Evolutionary conservation across 2,113 vertebrate genomes (phyloP).

Genomic region (Halcyon malimbica): DNA sequence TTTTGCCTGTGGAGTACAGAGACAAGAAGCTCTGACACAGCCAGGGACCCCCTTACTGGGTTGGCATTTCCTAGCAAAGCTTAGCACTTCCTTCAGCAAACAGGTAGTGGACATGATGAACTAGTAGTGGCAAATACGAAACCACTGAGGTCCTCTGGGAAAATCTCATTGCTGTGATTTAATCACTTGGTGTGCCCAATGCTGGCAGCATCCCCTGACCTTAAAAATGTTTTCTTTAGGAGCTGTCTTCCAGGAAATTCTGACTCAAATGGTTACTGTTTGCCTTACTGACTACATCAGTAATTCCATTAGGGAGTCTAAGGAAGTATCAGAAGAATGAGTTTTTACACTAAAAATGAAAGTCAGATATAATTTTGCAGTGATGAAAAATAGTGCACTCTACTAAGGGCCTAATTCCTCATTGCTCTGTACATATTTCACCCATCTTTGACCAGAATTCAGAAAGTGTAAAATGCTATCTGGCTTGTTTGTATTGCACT

Average conservation of each 20-base stretch:
- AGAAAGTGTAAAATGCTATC: background rate
- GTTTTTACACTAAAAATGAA: background rate
- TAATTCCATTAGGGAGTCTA: background rate
- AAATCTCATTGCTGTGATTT: background rate
- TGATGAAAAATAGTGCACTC: background rate
- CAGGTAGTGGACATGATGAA: background rate
- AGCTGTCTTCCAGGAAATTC: background rate
- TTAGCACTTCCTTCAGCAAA: background rate
- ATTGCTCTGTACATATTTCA: background rate
- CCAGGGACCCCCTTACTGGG: fast-evolving
- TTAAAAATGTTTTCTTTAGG: background rate
- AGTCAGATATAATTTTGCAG: background rate
- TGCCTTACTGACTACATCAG: background rate
- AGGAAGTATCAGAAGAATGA: background rate
- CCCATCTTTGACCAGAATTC: background rate
- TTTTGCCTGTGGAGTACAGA: background rate
- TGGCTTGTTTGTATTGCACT: background rate
- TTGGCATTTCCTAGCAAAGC: background rate
- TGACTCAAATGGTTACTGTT: background rate
- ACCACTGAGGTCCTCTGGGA: background rate
- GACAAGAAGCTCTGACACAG: background rate
- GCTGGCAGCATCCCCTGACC: background rate
- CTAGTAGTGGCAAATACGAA: background rate
- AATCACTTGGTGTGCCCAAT: background rate
- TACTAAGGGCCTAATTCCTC: background rate